Evolutionary conservation across 2,888 invertebrate genomes (phyloP), one percentile per base, ranked within the genome.

Genomic region (Aporophyla nigra): DNA sequence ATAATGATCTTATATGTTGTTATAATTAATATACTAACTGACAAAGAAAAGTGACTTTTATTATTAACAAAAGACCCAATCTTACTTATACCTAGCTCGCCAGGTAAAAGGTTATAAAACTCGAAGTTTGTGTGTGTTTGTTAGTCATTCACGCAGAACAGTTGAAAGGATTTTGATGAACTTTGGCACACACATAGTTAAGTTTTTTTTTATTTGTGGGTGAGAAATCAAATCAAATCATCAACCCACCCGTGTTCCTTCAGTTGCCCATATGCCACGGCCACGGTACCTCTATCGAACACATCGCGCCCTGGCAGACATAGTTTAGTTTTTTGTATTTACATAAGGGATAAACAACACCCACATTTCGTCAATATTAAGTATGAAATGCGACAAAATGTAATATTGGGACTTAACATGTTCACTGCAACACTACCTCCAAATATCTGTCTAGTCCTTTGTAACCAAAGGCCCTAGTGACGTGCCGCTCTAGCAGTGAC

Each of bases 401-500:
- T 51, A 4, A 19, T 5, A 51, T 19, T 16, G 6, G 1, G 16
- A 51, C 6, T 16, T n/a, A n/a, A n/a, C n/a, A n/a, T n/a, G n/a
- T 24, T 4, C 46, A 19, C 46, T 46, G 46, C 27, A 21, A 7
- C 27, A 9, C 7, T 7, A 14, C 21, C n/a, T n/a, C n/a, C 7
- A 9, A 63, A 19, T 4, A 65, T 46, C 19, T 49, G 7, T 66
- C 27, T 14, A 49, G 9, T 12, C 27, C 33, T 24, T 12, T 49
- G 9, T 43, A 7, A 46, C 43, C 16, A 14, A 21, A 12, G 12
- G 14, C 12, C 16, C 10, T 77, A 70, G 73, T 73, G 81, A 65
- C 63, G 62, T 19, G 9, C n/a, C 71, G 33, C 24, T 40, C 71
- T 49, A 9, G 46, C 56, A 65, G 59, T 74, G 78, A 83, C 79